Evolutionary conservation across 2,797 vertebrate species (phyloP), one percentile per base, ranked within the genome.

Genomic region (Helarctos malayanus): DNA sequence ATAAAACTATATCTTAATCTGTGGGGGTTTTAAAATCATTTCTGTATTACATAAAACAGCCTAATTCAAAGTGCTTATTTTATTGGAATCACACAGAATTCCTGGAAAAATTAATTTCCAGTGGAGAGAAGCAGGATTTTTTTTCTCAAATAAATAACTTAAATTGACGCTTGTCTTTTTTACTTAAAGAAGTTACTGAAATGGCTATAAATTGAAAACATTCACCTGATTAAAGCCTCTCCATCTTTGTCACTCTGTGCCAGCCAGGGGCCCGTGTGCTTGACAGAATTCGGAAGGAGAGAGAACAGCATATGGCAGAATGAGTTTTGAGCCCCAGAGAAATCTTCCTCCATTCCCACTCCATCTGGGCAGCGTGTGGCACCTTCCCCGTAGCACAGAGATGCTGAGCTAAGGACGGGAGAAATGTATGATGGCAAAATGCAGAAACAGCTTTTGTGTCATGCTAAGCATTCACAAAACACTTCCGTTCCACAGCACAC

Each of bases 21-120:
- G 7, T 63, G 11, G 2, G 25, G 15, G 16, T 84, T 76, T 96
- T 88, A 81, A 97, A 61, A 49, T 65, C 56, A 63, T 80, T 87
- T 87, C 61, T 47, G 4, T 52, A 13, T 86, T 84, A 84, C 38
- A 90, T 75, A 79, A 65, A 88, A 61, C 23, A 56, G n/a, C 68
- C 75, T 93, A 93, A 79, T 79, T 84, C 82, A 54, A 84, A 68
- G 47, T 38, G 59, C 16, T 91, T 81, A 13, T 3, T 69, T 96
- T 93, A 92, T 54, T 15, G n/a, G 57, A 47, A 57, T 83, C 71
- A 69, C 54, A 57, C 10, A 91, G 78, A 89, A 92, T 96, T 96
- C n/a, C 85, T 94, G 54, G 85, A 93, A 96, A 93, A 89, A 82
- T 84, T 81, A 45, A 96, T 94, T 93, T 86, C n/a, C 11, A 71